These are phyloP conservation scores for Pterocles orientalis DNA, from an alignment of 2,113 vertebrate species.

Conservation along the genomic window DNA sequence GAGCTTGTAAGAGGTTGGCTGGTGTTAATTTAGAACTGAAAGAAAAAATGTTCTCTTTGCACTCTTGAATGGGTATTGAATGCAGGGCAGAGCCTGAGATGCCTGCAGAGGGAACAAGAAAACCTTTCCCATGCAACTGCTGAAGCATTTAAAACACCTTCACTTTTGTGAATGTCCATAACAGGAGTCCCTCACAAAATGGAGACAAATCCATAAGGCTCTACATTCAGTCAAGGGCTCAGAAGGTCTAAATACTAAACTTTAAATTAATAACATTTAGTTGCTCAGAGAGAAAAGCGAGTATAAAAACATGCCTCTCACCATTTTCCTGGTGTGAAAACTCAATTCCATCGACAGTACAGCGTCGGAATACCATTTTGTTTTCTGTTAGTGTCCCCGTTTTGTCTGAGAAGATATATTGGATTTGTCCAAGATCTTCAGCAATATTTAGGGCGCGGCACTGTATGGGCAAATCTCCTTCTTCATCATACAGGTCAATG, in stretches of 20 bases:
- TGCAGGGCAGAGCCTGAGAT: neutral
- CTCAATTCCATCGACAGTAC: conserved; percentile 78
- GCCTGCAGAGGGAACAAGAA: neutral
- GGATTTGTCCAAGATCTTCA: conserved; percentile 84
- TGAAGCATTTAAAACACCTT: neutral
- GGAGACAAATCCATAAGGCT: neutral
- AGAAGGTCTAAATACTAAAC: neutral
- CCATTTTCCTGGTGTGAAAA: conserved; percentile 84
- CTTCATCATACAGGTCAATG: conserved; percentile 80
- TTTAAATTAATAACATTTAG: neutral
- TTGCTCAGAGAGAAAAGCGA: neutral
- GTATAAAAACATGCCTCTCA: neutral
- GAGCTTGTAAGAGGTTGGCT: neutral
- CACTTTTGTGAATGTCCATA: neutral
- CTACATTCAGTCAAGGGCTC: neutral
- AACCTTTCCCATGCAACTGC: neutral
- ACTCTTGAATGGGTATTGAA: neutral
- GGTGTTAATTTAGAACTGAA: neutral
- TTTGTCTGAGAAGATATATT: conserved; percentile 84
- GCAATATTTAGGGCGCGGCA: conserved; percentile 81
- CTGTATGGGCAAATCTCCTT: conserved; percentile 72
- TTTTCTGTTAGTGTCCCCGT: conserved; percentile 85
- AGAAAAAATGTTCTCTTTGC: neutral
- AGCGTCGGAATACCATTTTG: conserved; percentile 85
- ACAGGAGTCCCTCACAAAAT: neutral